These are phyloP conservation scores for Nansenia antarctica DNA, from an alignment of 2,113 vertebrate species.

Conservation along the genomic window DNA sequence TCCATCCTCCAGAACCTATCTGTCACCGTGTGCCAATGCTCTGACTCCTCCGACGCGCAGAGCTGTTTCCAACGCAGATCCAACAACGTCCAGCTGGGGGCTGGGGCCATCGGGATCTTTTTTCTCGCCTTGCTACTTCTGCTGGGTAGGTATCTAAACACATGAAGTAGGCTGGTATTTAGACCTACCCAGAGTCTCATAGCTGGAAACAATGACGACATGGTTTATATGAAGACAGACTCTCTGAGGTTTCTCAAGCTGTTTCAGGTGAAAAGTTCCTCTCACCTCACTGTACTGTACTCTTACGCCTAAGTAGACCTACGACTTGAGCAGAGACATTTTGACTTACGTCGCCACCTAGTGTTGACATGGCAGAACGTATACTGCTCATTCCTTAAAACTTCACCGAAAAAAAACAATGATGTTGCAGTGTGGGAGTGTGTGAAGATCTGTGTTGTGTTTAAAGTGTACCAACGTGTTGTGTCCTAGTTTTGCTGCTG, in stretches of 20 bases:
- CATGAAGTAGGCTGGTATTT: background rate
- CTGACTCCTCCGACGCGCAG: conserved; percentile 28
- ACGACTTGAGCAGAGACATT: background rate
- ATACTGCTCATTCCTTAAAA: background rate
- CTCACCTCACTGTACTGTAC: no score
- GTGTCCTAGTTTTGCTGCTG: conserved; percentile 42
- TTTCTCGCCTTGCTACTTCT: conserved; percentile 34
- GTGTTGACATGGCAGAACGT: background rate
- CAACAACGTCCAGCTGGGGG: background rate
- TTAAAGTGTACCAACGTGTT: conserved; percentile 1
- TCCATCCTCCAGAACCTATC: conserved; percentile 48
- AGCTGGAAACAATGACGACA: no score
- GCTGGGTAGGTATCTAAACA: conserved; percentile 50
- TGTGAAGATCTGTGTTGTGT: background rate
- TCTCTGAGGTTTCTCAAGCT: no score
- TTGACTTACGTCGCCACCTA: background rate
- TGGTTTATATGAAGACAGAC: no score
- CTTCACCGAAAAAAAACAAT: no score
- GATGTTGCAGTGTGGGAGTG: background rate
- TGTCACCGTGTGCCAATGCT: conserved; percentile 70
- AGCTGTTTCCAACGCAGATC: conserved; percentile 23
- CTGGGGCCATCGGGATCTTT: background rate
- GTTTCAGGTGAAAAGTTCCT: no score
- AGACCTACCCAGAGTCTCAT: no score
- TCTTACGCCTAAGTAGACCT: no score